These are phyloP conservation scores for Zaprionus lachaisei DNA, from an alignment of 1,140 invertebrate genomes.

Conservation along the genomic window DNA sequence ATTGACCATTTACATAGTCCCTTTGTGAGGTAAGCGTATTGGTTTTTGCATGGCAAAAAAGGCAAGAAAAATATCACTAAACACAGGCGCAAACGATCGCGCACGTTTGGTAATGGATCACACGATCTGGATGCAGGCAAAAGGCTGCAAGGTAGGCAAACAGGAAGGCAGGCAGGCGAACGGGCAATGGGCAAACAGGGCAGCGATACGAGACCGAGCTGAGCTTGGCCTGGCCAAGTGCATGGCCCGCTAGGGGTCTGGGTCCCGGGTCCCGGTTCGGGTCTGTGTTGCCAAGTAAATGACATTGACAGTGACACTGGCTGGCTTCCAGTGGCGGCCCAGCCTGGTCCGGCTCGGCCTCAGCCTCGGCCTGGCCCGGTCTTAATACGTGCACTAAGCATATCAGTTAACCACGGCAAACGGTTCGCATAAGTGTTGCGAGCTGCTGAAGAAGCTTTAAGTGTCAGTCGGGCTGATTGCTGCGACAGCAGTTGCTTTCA, in stretches of 20 bases:
- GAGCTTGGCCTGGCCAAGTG: slow-evolving; percentile 21
- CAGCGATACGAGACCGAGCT: slow-evolving; percentile 54
- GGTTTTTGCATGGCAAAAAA: slow-evolving; percentile 11
- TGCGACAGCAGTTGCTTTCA: slow-evolving; percentile 19
- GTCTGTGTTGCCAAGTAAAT: slow-evolving; percentile 64
- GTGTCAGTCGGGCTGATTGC: slow-evolving; percentile 78
- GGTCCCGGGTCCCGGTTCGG: slow-evolving; percentile 23
- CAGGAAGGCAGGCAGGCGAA: slow-evolving; percentile 9
- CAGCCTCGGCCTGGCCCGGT: slow-evolving; percentile 32
- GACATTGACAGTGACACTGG: slow-evolving; percentile 81
- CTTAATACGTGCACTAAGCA: slow-evolving; percentile 82
- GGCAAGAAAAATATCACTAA: slow-evolving; percentile 67
- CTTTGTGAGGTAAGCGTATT: slow-evolving; percentile 45
- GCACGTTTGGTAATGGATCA: slow-evolving; percentile 83
- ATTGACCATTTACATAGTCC: not conserved
- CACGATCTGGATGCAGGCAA: slow-evolving; percentile 67
- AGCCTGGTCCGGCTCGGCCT: not conserved
- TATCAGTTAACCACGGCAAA: slow-evolving; percentile 76
- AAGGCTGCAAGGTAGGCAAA: not conserved
- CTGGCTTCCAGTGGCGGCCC: slow-evolving; percentile 55
- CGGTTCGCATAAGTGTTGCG: slow-evolving; percentile 76
- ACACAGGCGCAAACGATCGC: slow-evolving; percentile 81
- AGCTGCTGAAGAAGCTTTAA: slow-evolving; percentile 82
- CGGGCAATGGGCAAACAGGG: slow-evolving; percentile 5
- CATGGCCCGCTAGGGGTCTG: slow-evolving; percentile 49